Evolutionary conservation across 2,113 vertebrate species (phyloP), one percentile per base, ranked within the genome.

Genomic region (Anser brachyrhynchus): DNA sequence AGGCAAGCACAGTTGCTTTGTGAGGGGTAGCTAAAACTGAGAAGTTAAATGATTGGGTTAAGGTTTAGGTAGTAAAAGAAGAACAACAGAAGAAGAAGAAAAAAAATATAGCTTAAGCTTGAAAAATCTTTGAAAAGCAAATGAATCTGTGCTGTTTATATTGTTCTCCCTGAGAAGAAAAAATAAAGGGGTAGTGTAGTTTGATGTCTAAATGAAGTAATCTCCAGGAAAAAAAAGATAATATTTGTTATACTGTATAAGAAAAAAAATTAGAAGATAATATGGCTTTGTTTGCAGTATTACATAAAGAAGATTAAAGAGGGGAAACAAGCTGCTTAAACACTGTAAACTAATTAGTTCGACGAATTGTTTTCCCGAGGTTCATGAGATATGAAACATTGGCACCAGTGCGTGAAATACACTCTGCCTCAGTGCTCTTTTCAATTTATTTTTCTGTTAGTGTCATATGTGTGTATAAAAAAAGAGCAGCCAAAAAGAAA

Each of bases 261-360:
- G 86, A 84, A 97, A 98, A 98, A 97, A 98, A 97, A 92, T 95
- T 93, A 93, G 95, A 96, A 97, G 97, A 98, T 98, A 97, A 98
- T 97, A 97, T 96, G 96, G 95, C 97, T 98, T 98, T 98, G 97
- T 98, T 98, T 84, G 52, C 94, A 96, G 96, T 97, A 97, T 98
- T 98, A 95, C 97, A 96, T 97, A 98, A 97, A 98, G 98, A 98
- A 98, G 97, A 98, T 98, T 98, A 98, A 98, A 98, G 97, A 98
- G 41, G 51, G 92, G 92, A 97, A 98, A 97, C 98, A 98, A 98
- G 97, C 98, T 98, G 97, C 98, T 98, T 98, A 98, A 98, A 98
- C 97, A 97, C 97, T 98, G 98, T 98, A 98, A 98, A 98, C 97
- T 98, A 98, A 98, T 98, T 99, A 98, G 97, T 97, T 98, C 93